These are phyloP conservation scores for Otis tarda DNA, from an alignment of 2,113 vertebrate genomes.

Conservation along the genomic window DNA sequence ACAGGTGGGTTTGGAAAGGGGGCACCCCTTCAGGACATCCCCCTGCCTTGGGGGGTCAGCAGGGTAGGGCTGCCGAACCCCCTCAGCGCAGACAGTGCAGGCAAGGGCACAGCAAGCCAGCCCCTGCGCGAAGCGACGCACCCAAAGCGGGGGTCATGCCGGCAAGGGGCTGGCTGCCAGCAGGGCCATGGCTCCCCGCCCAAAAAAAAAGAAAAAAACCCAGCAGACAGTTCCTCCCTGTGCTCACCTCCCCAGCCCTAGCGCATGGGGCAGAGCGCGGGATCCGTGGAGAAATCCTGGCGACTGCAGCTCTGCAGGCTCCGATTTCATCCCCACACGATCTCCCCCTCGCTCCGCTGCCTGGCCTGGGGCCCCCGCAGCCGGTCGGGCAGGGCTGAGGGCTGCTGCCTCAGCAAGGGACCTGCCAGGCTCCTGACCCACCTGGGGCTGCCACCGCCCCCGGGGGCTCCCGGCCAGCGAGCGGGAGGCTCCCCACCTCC, in stretches of 20 bases:
- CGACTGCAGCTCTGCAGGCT: rapidly evolving
- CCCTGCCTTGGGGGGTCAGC: rapidly evolving
- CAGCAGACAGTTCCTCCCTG: background rate
- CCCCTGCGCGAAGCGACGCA: background rate
- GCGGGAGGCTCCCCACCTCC: background rate
- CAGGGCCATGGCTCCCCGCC: background rate
- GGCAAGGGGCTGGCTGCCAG: background rate
- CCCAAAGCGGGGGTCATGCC: background rate
- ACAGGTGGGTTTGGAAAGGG: background rate
- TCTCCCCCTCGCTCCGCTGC: too few species aligned
- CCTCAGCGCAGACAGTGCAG: background rate
- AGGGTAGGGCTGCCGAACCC: background rate
- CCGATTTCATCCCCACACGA: background rate
- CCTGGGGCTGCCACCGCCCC: background rate
- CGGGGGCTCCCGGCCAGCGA: rapidly evolving
- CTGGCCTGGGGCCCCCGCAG: background rate
- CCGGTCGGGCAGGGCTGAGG: background rate
- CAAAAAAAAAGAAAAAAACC: too few species aligned
- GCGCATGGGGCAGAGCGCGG: background rate
- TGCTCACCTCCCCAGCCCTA: rapidly evolving
- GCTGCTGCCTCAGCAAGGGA: background rate
- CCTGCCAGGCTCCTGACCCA: background rate
- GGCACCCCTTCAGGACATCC: rapidly evolving
- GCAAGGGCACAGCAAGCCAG: background rate
- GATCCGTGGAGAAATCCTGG: background rate